phyloP scores from a whole-genome alignment of 2,113 vertebrate species.

The Hucho hucho region DNA sequence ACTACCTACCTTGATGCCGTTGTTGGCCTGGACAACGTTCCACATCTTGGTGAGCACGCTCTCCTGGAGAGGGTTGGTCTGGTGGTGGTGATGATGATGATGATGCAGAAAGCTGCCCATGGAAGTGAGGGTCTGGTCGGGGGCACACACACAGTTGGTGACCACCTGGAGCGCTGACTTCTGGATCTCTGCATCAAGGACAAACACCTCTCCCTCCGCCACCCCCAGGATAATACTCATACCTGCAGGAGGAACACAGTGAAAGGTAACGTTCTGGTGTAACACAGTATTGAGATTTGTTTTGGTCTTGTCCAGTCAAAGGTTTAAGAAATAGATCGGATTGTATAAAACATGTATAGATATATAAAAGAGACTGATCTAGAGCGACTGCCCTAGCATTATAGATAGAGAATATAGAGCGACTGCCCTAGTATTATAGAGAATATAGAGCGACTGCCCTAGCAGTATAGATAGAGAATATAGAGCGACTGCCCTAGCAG shows the following conservation, averaged over 20 bases:
- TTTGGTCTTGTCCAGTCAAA: no score
- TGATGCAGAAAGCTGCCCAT: slow-evolving; percentile 84
- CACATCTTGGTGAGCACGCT: slow-evolving; percentile 92
- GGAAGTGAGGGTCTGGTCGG: slow-evolving; percentile 87
- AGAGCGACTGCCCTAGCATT: no score
- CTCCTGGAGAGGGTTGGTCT: slow-evolving; percentile 63
- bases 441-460: no score
- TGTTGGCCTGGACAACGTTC: slow-evolving; percentile 95
- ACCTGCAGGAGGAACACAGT: slow-evolving; percentile 64
- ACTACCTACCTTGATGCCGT: slow-evolving; percentile 85
- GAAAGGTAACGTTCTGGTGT: no score
- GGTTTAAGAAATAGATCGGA: no score
- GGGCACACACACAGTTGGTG: slow-evolving; percentile 94
- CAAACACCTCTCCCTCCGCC: slow-evolving; percentile 92
- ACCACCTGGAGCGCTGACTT: slow-evolving; percentile 97
- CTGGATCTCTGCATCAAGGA: slow-evolving; percentile 95
- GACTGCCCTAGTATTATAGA: no score
- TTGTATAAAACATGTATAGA: no score
- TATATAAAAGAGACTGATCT: no score
- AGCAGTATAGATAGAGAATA: no score
- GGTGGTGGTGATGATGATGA: slow-evolving; percentile 76
- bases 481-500: no score
- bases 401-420: no score
- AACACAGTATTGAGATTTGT: no score
- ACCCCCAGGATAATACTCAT: slow-evolving; percentile 96